These are phyloP conservation scores for Psilopsiagon aurifrons DNA, from an alignment of 2,113 vertebrate genomes.

Conservation along the genomic window DNA sequence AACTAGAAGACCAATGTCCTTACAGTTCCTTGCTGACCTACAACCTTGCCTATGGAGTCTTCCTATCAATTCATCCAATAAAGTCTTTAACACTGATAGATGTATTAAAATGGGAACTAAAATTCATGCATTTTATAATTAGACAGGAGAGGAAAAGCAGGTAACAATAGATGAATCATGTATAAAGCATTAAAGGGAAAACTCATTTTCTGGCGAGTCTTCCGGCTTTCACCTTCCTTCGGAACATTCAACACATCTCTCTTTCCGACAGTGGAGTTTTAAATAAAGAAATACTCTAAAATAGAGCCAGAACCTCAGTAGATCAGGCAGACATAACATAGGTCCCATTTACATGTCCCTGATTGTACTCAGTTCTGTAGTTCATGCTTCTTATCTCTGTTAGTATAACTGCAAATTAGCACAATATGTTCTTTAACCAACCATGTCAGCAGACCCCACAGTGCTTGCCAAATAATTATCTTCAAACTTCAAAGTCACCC, in stretches of 20 bases:
- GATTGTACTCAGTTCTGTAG: conserved; percentile 27
- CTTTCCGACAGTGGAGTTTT: neutral
- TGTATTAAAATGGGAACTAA: neutral
- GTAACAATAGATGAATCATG: neutral
- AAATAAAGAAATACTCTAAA: conserved; percentile 43
- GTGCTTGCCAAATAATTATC: conserved; percentile 60
- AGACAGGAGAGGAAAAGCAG: neutral
- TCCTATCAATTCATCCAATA: neutral
- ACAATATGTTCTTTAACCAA: conserved; percentile 56
- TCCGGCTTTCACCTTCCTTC: conserved; percentile 10
- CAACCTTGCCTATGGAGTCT: neutral
- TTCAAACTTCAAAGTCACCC: conserved; percentile 47
- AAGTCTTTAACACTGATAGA: neutral
- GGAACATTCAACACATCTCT: neutral
- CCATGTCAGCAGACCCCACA: conserved; percentile 29
- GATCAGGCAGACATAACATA: neutral
- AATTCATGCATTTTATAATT: neutral
- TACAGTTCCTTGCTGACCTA: neutral
- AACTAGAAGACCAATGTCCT: neutral
- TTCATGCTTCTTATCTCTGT: conserved; percentile 52
- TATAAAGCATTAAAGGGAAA: neutral
- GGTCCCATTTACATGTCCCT: conserved; percentile 15
- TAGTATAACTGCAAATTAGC: conserved; percentile 55
- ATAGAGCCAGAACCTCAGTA: conserved; percentile 33
- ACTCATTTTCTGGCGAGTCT: conserved; percentile 3